Base-by-base conservation (phyloP, 2,888 invertebrate species). In the Schrankia costaestrigalis region DNA sequence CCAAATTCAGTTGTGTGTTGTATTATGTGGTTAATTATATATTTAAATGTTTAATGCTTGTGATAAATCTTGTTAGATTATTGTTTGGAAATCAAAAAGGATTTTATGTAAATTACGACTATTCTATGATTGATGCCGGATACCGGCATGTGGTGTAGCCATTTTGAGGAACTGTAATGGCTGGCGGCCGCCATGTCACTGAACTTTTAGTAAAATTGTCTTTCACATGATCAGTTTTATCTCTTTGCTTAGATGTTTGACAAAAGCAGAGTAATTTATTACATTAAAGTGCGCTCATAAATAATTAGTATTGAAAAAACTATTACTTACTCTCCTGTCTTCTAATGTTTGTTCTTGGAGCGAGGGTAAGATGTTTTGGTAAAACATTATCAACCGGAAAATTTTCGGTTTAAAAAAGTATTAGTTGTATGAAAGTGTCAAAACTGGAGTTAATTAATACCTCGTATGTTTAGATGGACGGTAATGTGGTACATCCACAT, bases 121-220 rank as follows among this genome's bases (percentile, higher is more conserved):
- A 34, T 41, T 45, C 37, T 41, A 41, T 14, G 35, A 34, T 32
- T 42, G 34, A 40, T 33, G 54, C 79, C 79, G 80, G 79, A 71
- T 73, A 69, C 55, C 59, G 58, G 56, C 59, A 56, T 58, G 56
- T 58, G 63, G 65, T 68, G 75, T 66, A 75, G 85, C 84, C 85
- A 84, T 84, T 71, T 85, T 85, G 81, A 69, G 62, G 55, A 17
- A 37, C 43, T 31, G 44, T 53, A 55, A 54, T 81, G 78, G 78
- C 57, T 38, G 45, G 45, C 68, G 65, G 72, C 68, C 75, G 81
- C 83, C 84, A 83, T 82, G 81, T 83, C 81, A 75, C 63, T 56
- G 66, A 73, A 74, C 76, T 75, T 11, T 13, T 13, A 1, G 11
- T 25, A 10, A 13, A 25, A 25, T 21, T n/a, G 14, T 6, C 8